phyloP scores from a whole-genome alignment of 2,888 invertebrate species.

The Itoplectis maculator region DNA sequence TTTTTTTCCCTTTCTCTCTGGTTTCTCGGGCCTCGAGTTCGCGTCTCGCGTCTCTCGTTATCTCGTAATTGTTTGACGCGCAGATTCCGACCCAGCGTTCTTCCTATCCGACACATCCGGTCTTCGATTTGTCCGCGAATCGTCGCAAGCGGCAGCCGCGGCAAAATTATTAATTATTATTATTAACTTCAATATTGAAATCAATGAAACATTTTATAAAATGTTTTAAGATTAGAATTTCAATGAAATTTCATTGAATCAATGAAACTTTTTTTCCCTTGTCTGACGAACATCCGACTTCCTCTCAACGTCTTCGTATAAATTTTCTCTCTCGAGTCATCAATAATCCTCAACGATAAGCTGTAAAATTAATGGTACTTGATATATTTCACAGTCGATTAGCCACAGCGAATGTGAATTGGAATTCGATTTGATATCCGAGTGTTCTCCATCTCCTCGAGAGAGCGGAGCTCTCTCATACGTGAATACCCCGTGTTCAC shows the following conservation, averaged over 20 bases:
- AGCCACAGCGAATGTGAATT: neutral
- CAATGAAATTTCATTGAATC: no score
- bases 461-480: no score
- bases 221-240: no score
- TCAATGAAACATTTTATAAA: no score
- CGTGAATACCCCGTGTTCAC: no score
- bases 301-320: no score
- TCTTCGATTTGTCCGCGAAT: slow-evolving; percentile 32
- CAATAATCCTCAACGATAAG: no score
- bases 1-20: neutral
- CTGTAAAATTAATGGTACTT: no score
- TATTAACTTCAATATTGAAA: no score
- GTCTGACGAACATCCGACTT: no score
- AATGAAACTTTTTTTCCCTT: no score
- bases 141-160: neutral
- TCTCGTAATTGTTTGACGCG: slow-evolving; percentile 54
- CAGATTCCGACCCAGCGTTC: slow-evolving; percentile 16
- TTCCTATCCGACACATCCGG: slow-evolving; percentile 49
- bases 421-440: neutral
- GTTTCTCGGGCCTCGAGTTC: slow-evolving; percentile 11
- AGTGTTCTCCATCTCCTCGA: neutral
- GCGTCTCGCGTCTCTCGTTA: slow-evolving; percentile 20
- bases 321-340: no score
- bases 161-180: slow-evolving; percentile 7
- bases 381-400: neutral